phyloP scores from a whole-genome alignment of 2,888 invertebrate species.

The Chymomyza procnemis region DNA sequence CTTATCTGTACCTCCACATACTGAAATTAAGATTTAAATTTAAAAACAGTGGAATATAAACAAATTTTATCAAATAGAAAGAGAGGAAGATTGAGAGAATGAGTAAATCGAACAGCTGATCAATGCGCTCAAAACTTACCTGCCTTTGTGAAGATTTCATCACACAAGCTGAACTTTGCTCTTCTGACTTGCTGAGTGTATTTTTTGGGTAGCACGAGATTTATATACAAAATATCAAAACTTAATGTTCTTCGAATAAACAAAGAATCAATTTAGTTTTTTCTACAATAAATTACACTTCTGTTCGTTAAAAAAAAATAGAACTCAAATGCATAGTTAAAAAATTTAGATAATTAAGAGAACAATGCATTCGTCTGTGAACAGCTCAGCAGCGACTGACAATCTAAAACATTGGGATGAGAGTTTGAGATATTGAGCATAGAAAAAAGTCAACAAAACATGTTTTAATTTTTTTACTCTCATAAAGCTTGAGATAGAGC shows the following conservation, averaged over 20 bases:
- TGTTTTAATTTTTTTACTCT: background rate
- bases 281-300: too few relatives aligned
- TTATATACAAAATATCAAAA: too few relatives aligned
- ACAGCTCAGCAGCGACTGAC: conserved; percentile 13
- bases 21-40: conserved; percentile 44
- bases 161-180: conserved; percentile 17
- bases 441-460: background rate
- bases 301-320: too few relatives aligned
- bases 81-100: too few relatives aligned
- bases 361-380: background rate
- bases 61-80: background rate
- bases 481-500: too few relatives aligned
- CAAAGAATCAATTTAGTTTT: background rate
- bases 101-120: background rate
- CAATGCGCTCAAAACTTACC: conserved; percentile 16
- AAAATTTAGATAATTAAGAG: background rate
- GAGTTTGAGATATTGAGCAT: background rate
- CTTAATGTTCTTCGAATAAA: background rate
- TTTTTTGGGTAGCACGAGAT: background rate
- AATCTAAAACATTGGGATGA: background rate
- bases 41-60: conserved; percentile 17
- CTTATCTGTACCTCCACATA: conserved; percentile 83
- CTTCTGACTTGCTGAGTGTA: background rate
- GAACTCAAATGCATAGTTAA: too few relatives aligned
- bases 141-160: conserved; percentile 34